Percentiles rank a stretch among this genome's conserved stretches.
Conservation (phyloP, 2,888 invertebrate genomes). For the Drosophila subsilvestris region DNA sequence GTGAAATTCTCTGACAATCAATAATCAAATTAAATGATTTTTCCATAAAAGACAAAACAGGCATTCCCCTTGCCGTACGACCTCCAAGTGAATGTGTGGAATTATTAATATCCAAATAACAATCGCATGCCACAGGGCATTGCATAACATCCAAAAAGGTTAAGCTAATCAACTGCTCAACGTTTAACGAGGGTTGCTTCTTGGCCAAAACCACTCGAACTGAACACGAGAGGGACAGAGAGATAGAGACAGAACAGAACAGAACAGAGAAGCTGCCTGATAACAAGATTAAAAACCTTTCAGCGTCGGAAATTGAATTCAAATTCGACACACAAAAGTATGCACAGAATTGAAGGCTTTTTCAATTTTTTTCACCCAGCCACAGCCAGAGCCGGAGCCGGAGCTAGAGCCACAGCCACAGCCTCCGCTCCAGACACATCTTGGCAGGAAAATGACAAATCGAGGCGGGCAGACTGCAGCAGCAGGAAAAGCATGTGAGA, state of each 20-base stretch:
- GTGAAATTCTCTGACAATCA: conserved; percentile 12
- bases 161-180: conserved; percentile 73
- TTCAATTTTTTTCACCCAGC: conserved; percentile 18
- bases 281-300: conserved; percentile 81
- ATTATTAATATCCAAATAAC: conserved; percentile 51
- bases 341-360: conserved; percentile 67
- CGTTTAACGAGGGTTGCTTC: conserved; percentile 65
- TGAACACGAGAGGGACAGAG: conserved; percentile 39
- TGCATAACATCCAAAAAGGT: conserved; percentile 48
- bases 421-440: conserved; percentile 25
- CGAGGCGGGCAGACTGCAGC: conserved; percentile 70
- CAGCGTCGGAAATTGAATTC: conserved; percentile 78
- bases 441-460: conserved; percentile 78
- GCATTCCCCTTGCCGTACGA: no score
- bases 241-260: background rate
- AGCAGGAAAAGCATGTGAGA: conserved; percentile 26
- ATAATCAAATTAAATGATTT: conserved; percentile 24
- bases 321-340: conserved; percentile 78
- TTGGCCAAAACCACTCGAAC: conserved; percentile 34
- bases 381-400: background rate
- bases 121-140: conserved; percentile 33
- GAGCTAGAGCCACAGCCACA: background rate
- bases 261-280: conserved; percentile 47
- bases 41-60: conserved; percentile 8
- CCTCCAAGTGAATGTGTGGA: conserved; percentile 18